Conservation (phyloP, 2,888 invertebrate genomes). For the Agelastica alni region DNA sequence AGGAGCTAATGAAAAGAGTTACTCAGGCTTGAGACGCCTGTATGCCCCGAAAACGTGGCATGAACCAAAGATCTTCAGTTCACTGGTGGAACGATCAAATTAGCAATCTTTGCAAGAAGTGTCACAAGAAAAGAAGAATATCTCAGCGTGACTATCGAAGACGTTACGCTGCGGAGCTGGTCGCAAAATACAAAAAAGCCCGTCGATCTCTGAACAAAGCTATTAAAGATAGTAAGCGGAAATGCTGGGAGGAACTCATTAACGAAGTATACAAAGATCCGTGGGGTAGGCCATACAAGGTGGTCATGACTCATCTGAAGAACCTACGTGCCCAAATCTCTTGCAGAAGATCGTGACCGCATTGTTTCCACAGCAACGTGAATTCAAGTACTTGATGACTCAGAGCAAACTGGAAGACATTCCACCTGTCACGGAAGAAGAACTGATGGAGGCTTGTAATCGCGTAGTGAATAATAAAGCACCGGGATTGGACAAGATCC, state of each 20-base stretch:
- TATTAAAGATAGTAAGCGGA: background rate
- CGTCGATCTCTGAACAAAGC: no score
- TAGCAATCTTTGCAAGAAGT: no score
- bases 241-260: background rate
- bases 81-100: no score
- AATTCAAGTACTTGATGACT: background rate
- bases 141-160: no score
- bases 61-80: background rate
- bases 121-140: no score
- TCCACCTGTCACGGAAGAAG: background rate
- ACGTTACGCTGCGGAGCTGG: no score
- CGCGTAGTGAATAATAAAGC: background rate
- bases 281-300: no score
- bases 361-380: background rate
- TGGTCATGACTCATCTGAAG: no score
- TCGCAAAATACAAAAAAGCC: no score
- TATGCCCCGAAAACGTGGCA: background rate
- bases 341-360: background rate
- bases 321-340: no score
- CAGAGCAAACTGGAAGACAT: no score
- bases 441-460: background rate
- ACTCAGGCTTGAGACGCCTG: background rate
- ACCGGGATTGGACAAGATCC: background rate
- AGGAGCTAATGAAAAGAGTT: slow-evolving; percentile 1
- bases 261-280: background rate